phyloP scores from a whole-genome alignment of 2,797 vertebrate genomes.

The Crax fasciolata region DNA sequence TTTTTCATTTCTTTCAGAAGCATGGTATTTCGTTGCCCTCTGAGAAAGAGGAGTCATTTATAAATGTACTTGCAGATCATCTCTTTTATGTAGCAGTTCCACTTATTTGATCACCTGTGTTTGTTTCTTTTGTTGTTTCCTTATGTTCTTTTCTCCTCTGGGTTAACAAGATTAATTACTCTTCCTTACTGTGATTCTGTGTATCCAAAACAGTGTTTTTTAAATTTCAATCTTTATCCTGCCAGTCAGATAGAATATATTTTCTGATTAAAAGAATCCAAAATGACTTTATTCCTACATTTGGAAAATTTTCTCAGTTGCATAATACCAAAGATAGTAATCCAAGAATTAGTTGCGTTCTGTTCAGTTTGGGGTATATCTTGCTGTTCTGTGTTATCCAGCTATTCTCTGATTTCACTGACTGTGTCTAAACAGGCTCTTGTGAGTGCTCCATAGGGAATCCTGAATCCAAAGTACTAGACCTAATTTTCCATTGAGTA shows the following conservation, averaged over 20 bases:
- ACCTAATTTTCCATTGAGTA: not conserved
- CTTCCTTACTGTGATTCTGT: not conserved
- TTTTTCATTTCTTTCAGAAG: slow-evolving; percentile 34
- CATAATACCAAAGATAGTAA: not conserved
- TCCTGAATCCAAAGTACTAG: not conserved
- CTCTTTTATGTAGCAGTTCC: not conserved
- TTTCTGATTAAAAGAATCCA: not conserved
- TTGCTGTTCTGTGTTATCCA: not conserved
- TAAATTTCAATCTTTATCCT: not conserved
- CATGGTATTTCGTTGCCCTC: not conserved
- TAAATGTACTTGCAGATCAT: slow-evolving; percentile 11
- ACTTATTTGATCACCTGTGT: slow-evolving; percentile 7
- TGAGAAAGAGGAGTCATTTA: slow-evolving; percentile 36
- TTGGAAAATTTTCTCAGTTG: not conserved
- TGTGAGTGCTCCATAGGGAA: not conserved
- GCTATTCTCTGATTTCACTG: not conserved
- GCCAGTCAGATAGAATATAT: not conserved
- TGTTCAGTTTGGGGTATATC: too few relatives aligned
- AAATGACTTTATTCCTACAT: not conserved
- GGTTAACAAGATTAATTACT: slow-evolving; percentile 12
- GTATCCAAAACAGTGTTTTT: not conserved
- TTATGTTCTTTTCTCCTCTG: not conserved
- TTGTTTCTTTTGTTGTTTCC: slow-evolving; percentile 53
- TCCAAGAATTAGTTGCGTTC: not conserved
- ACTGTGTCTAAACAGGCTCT: not conserved